Evolutionary conservation across 2,797 vertebrate species (phyloP), one percentile per base, ranked within the genome.

Genomic region (Yasuhikotakia modesta): DNA sequence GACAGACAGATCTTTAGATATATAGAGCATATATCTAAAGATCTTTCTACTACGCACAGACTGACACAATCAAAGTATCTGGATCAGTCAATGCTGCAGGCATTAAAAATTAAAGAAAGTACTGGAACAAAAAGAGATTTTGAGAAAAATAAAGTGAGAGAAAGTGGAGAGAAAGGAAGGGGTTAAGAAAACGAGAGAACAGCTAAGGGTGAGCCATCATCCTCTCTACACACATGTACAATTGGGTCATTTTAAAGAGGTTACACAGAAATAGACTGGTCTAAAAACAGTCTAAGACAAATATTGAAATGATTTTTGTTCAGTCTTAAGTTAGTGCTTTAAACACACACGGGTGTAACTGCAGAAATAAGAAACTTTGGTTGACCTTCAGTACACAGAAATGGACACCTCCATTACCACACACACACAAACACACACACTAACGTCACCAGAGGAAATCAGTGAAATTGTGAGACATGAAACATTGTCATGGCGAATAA

Each of bases 41-140:
- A 61, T 77, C 48, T 53, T 64, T 50, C 53, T 90, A 87, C 89
- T 90, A 88, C 45, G n/a, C 65, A 22, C 57, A 11, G 32, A 13
- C 57, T 12, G 24, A 63, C 22, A 30, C 55, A 32, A 43, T 11
- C 48, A 4, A 72, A 60, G 87, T 85, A 84, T 60, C 84, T 91
- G 90, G 91, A 91, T 74, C 32, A 69, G 87, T 87, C 89, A 90
- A 80, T 73, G 43, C 84, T 88, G 88, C 86, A 85, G 89, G 86
- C 81, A 72, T 83, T 75, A 79, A 67, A 63, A 87, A 88, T 86
- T 78, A 84, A 85, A 78, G 80, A 87, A 82, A 78, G 0, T 72
- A 64, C 52, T 79, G 17, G 83, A 32, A 4, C 43, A 65, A 52
- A 72, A 1, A 19, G 10, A 81, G 66, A 84, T 27, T 13, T 63